Conservation (phyloP, 2,888 invertebrate species). For the Cephus rjabovi region DNA sequence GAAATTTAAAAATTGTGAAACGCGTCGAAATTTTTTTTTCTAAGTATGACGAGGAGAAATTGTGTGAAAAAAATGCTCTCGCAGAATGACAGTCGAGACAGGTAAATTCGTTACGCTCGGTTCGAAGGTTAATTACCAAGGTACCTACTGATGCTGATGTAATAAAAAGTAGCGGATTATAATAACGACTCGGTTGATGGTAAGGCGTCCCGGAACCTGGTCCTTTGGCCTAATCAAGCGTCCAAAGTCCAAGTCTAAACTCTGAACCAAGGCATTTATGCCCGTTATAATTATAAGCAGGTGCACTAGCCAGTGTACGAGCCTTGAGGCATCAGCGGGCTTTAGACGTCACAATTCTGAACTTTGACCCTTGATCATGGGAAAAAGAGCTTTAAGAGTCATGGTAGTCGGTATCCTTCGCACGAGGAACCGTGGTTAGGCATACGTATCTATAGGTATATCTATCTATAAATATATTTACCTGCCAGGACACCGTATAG, state of each 20-base stretch:
- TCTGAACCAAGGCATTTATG: slow-evolving; percentile 10
- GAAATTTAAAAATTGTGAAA: neutral
- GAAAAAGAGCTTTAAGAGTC: slow-evolving; percentile 27
- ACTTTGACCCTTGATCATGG: slow-evolving; percentile 38
- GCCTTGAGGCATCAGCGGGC: neutral
- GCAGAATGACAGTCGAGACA: neutral
- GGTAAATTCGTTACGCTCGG: neutral
- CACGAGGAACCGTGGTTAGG: neutral
- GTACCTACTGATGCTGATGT: neutral
- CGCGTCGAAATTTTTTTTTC: neutral
- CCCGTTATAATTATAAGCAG: slow-evolving; percentile 30
- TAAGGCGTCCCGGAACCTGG: neutral
- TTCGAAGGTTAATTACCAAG: neutral
- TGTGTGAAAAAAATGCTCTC: neutral
- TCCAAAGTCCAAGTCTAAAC: neutral
- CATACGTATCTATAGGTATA: neutral
- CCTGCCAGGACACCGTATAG: neutral
- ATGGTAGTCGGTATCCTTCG: neutral
- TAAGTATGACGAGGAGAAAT: neutral
- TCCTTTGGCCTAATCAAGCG: neutral
- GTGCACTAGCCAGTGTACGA: slow-evolving; percentile 16
- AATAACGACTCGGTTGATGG: neutral
- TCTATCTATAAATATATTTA: neutral
- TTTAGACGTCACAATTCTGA: slow-evolving; percentile 22
- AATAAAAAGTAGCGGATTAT: neutral